These are phyloP conservation scores for Nemopilema nomurai DNA, from an alignment of 30 jellyfish, hydroid and myxozoan genomes.

Conservation along the genomic window DNA sequence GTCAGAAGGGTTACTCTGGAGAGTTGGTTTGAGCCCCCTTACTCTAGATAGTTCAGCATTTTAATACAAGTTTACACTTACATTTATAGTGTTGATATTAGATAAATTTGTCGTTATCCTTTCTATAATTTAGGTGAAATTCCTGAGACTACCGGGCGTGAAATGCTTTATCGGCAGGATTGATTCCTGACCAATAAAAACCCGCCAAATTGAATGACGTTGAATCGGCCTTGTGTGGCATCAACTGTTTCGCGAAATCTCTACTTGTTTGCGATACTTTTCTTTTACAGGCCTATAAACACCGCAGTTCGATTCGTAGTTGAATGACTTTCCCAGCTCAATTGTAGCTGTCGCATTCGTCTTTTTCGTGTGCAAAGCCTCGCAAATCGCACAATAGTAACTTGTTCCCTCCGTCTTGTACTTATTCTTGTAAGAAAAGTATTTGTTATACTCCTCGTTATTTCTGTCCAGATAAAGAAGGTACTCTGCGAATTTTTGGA, in stretches of 20 bases:
- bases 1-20: too few relatives aligned
- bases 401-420: constrained; percentile 19
- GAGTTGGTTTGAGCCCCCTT: too few relatives aligned
- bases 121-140: too few relatives aligned
- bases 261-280: constrained; percentile 14
- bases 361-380: constrained; percentile 1
- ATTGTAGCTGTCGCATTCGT: background rate
- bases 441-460: constrained; percentile 78
- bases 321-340: constrained; percentile 36
- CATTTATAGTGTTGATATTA: too few relatives aligned
- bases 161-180: too few relatives aligned
- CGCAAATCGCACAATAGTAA: constrained; percentile 46
- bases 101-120: too few relatives aligned
- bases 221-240: too few relatives aligned
- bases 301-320: constrained; percentile 30
- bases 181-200: too few relatives aligned
- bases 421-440: constrained; percentile 71
- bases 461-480: constrained; percentile 63
- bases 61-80: too few relatives aligned
- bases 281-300: background rate
- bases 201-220: too few relatives aligned
- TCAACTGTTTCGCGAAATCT: constrained; percentile 20
- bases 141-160: too few relatives aligned
- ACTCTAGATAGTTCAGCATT: too few relatives aligned
- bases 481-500: constrained; percentile 80